Evolutionary conservation across 2,888 invertebrate genomes (phyloP).

Genomic region (Platycheirus rosarum): DNA sequence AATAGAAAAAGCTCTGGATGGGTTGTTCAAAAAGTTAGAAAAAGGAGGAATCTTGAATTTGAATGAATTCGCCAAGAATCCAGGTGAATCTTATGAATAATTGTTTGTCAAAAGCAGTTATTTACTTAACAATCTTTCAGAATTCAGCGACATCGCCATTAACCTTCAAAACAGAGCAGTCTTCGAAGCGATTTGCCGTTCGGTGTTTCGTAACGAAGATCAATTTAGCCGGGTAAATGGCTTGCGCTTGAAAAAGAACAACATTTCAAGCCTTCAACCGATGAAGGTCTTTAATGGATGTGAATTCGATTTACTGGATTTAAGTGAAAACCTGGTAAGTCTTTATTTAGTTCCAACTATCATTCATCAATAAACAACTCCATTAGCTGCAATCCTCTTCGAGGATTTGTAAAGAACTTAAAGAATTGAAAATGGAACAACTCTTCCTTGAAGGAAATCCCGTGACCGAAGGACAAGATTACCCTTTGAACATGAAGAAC

Average conservation of each 20-base stretch:
- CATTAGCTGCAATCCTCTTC: slow-evolving; percentile 75
- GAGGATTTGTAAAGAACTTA: slow-evolving; percentile 77
- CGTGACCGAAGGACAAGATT: slow-evolving; percentile 76
- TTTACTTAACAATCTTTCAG: no score
- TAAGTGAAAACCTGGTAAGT: slow-evolving; percentile 77
- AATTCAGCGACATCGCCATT: slow-evolving; percentile 76
- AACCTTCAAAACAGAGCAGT: slow-evolving; percentile 77
- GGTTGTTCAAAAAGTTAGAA: slow-evolving; percentile 76
- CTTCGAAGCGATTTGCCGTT: slow-evolving; percentile 77
- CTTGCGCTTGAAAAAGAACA: slow-evolving; percentile 77
- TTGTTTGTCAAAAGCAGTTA: background rate
- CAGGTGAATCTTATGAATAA: slow-evolving; percentile 15
- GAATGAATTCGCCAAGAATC: slow-evolving; percentile 76
- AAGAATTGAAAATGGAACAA: slow-evolving; percentile 77
- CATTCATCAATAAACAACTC: background rate
- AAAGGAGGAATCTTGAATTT: slow-evolving; percentile 78
- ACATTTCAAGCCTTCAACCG: slow-evolving; percentile 77
- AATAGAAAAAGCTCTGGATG: slow-evolving; percentile 76
- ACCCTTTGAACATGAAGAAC: slow-evolving; percentile 78
- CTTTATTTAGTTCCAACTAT: background rate
- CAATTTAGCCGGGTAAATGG: slow-evolving; percentile 77
- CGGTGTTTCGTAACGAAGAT: slow-evolving; percentile 78
- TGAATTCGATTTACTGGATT: slow-evolving; percentile 78
- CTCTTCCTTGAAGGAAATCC: slow-evolving; percentile 78
- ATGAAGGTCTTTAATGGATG: slow-evolving; percentile 77